A percentile compares a stretch with the other conserved stretches of the same genome.
Conservation (phyloP, 2,113 vertebrate species). For the Nannobrachium achirus region DNA sequence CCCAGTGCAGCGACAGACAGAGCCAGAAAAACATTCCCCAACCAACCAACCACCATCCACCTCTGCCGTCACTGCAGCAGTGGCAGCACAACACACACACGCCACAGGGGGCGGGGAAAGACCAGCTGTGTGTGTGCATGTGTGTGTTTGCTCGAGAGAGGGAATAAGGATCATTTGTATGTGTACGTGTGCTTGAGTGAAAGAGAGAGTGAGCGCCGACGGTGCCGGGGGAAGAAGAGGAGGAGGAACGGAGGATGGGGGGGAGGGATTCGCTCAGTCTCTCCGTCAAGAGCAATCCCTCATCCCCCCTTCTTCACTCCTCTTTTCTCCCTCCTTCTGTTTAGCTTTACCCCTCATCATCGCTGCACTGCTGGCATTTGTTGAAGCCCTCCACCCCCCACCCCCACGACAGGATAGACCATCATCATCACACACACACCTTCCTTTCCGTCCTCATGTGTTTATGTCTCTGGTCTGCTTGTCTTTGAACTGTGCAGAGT, state of each 20-base stretch:
- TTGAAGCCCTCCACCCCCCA: neutral
- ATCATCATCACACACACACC: constrained; percentile 21
- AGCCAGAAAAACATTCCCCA: constrained; percentile 25
- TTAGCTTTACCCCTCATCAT: neutral
- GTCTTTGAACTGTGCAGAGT: constrained; percentile 19
- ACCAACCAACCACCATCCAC: constrained; percentile 27
- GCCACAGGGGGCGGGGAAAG: constrained; percentile 38
- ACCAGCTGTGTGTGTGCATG: constrained; percentile 5
- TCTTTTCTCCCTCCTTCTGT: constrained; percentile 4
- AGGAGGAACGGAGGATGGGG: no score
- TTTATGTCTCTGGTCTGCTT: neutral
- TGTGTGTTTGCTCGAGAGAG: neutral
- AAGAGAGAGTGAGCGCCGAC: constrained; percentile 13
- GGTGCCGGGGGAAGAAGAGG: no score
- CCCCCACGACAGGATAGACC: no score
- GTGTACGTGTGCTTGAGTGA: neutral
- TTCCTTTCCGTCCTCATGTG: constrained; percentile 15
- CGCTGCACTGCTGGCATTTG: constrained; percentile 28
- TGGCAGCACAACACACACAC: neutral
- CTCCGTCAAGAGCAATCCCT: constrained; percentile 1
- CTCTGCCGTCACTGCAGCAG: neutral
- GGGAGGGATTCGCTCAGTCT: no score
- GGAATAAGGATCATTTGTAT: constrained; percentile 27
- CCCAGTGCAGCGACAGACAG: neutral
- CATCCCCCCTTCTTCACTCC: neutral